Base-by-base conservation (phyloP, 2,113 vertebrate genomes). In the Gadus macrocephalus region DNA sequence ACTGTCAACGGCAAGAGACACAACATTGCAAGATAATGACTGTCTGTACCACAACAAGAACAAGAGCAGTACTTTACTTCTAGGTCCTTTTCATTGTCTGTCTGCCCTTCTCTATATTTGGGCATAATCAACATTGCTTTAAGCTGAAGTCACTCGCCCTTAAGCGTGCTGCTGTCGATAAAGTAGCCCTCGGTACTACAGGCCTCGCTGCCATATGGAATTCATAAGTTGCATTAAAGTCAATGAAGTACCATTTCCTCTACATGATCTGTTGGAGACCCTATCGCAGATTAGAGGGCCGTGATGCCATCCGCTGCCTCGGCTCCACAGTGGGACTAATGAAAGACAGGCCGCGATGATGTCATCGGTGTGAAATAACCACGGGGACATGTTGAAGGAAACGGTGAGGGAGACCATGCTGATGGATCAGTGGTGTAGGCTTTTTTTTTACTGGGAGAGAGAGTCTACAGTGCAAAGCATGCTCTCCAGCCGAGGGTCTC, bases 401-500 rank as follows among this genome's bases (percentile, higher is more conserved):
- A 62, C n/a, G n/a, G 2, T 19, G 20, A 77, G 53, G 4, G 78
- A 27, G 60, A 15, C 58, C 66, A 62, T 16, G 31, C 3, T 5
- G 31, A 35, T 5, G 31, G 31, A 35, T 35, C 19, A 2, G 9
- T 38, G 28, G 14, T 68, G n/a, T 12, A 66, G 15, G 7, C 38
- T 56, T 56, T 9, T 25, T 11, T 22, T n/a, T n/a, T n/a, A n/a
- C n/a, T n/a, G 27, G 64, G 1, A 20, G 42, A 72, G 20, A 69
- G 64, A 64, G 8, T 49, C 74, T 81, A 68, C 19, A 68, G 68
- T 68, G 80, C 85, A 81, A 87, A 70, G 85, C 72, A 67, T 78
- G 77, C 78, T 80, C 67, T 78, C 84, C 73, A 72, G 79, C 70
- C 9, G 69, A 81, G 78, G 84, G 82, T 82, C 81, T 69, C 76